Conservation (phyloP, 2,797 vertebrate species). For the Xenopus petersii region DNA sequence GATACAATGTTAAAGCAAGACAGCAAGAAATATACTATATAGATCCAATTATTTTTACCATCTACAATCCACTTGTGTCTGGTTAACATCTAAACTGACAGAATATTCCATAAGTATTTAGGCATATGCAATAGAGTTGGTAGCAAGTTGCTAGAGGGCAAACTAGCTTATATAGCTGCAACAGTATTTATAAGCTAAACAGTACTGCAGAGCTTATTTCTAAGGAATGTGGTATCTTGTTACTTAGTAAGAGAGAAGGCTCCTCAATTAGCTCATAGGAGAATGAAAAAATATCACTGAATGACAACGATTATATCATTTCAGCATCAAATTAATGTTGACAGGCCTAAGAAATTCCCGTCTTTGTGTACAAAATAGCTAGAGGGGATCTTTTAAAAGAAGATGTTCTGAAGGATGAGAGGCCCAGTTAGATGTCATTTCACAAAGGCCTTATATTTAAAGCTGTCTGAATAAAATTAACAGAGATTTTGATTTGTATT, state of each 20-base stretch:
- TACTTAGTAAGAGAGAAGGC: conserved; percentile 4
- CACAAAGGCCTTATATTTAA: too few relatives aligned
- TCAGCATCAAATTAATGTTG: conserved; percentile 37
- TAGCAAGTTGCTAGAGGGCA: conserved; percentile 27
- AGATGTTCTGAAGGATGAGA: conserved; percentile 14
- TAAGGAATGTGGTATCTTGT: neutral
- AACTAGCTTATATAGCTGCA: neutral
- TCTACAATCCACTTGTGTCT: neutral
- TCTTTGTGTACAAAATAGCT: conserved; percentile 39
- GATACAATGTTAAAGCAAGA: too few relatives aligned
- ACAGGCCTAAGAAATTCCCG: conserved; percentile 27
- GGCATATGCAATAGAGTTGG: neutral
- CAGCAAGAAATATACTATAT: too few relatives aligned
- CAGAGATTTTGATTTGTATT: neutral
- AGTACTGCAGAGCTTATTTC: conserved; percentile 15
- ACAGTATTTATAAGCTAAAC: conserved; percentile 16
- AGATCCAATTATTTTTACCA: too few relatives aligned
- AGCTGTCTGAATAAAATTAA: neutral
- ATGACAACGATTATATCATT: conserved; percentile 37
- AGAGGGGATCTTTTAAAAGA: conserved; percentile 25
- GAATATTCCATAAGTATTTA: conserved; percentile 9
- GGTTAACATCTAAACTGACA: conserved; percentile 5
- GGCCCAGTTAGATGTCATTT: neutral
- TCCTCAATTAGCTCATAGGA: conserved; percentile 26
- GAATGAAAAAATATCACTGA: conserved; percentile 18